Conservation (phyloP, 2,888 invertebrate species). For the Ethmia dodecea region DNA sequence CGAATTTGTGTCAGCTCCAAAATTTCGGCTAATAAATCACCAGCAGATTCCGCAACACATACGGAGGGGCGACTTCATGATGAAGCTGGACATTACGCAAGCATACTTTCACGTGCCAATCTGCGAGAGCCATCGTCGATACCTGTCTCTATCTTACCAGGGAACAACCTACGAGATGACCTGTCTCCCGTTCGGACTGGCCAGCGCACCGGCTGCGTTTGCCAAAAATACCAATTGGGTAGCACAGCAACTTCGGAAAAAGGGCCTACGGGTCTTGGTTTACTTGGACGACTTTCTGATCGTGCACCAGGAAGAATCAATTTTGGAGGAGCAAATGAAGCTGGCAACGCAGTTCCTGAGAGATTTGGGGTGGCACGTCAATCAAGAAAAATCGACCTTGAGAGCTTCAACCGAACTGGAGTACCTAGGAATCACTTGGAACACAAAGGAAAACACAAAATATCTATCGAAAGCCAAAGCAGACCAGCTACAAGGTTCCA, state of each 20-base stretch:
- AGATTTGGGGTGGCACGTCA: neutral
- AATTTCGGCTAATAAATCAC: neutral
- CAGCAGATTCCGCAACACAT: neutral
- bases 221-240: slow-evolving; percentile 16
- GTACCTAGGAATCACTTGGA: neutral
- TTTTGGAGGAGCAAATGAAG: neutral
- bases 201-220: neutral
- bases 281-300: neutral
- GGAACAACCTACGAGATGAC: neutral
- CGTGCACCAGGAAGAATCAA: too few species aligned
- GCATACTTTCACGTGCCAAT: neutral
- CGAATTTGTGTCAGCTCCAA: neutral
- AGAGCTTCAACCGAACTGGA: neutral
- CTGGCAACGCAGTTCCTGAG: neutral
- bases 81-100: neutral
- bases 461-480: too few species aligned
- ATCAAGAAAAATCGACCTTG: neutral
- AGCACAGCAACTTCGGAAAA: neutral
- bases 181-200: too few species aligned
- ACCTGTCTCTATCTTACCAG: neutral
- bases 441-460: too few species aligned
- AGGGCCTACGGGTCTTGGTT: slow-evolving; percentile 7
- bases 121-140: neutral
- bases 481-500: too few species aligned
- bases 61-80: neutral